Percentiles rank a stretch among this genome's conserved stretches.
Evolutionary conservation across 1,140 invertebrate species (phyloP).

Genomic region (Leptinotarsa defecta): DNA sequence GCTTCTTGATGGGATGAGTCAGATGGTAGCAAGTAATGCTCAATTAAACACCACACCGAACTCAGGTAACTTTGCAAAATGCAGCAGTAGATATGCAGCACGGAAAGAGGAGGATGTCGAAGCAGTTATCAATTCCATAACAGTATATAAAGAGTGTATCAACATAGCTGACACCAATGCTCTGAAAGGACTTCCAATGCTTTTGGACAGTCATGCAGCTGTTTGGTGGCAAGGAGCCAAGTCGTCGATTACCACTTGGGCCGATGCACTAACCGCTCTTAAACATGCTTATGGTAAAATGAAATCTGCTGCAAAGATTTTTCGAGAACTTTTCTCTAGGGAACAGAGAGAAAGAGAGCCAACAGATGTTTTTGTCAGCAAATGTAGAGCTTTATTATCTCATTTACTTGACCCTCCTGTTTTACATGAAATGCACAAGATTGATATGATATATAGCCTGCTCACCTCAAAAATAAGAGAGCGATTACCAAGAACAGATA

Average conservation of each 20-base stretch:
- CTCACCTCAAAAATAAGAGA: slow-evolving; percentile 34
- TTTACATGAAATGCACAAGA: slow-evolving; percentile 17
- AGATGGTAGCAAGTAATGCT: too few species aligned
- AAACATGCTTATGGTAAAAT: neutral
- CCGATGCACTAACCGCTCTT: too few species aligned
- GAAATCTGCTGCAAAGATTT: slow-evolving; percentile 5
- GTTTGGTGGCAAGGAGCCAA: slow-evolving; percentile 59
- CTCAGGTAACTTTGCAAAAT: neutral
- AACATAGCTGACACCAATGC: slow-evolving; percentile 54
- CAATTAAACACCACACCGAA: too few species aligned
- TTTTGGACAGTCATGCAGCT: slow-evolving; percentile 55
- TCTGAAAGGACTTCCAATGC: slow-evolving; percentile 54
- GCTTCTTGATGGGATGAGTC: neutral
- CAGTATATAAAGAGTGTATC: slow-evolving; percentile 40
- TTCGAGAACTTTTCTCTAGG: slow-evolving; percentile 5
- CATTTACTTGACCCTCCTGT: slow-evolving; percentile 12
- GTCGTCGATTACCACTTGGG: slow-evolving; percentile 23
- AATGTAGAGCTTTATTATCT: slow-evolving; percentile 7
- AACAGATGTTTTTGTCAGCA: slow-evolving; percentile 10
- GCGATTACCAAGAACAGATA: slow-evolving; percentile 15
- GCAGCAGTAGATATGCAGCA: slow-evolving; percentile 33
- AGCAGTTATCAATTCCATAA: slow-evolving; percentile 39
- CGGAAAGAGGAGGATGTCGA: slow-evolving; percentile 30
- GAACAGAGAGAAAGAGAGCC: neutral
- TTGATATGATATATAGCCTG: slow-evolving; percentile 42